Base-by-base conservation (phyloP, 2,888 invertebrate species). In the Leptinotarsa juncta region DNA sequence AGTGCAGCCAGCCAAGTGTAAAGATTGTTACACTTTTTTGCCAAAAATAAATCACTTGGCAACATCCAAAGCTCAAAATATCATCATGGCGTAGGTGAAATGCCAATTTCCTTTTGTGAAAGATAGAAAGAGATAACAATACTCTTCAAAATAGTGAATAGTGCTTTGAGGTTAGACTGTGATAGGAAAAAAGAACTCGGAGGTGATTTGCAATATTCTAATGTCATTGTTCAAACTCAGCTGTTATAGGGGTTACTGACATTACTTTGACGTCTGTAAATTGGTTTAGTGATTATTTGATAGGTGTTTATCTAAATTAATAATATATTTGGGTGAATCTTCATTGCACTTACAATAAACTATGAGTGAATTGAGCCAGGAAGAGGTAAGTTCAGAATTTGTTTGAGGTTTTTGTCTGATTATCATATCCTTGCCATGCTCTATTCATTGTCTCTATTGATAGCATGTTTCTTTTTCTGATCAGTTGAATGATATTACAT, bases 351-450 rank as follows among this genome's bases (percentile, higher is more conserved):
- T 57, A 15, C 23, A 26, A 69, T 62, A 72, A 79, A 87, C 83
- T 77, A 95, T 95, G 95, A 94, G 94, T 89, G 96, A 96, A 91
- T 90, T 96, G 83, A 94, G 93, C 86, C 95, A 94, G 88, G 96
- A 96, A 89, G 96, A 96, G 94, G 96, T 95, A 90, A 92, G 93
- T 90, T 75, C 87, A 87, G 87, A 87, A 67, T 65, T 51, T 48
- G 50, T 60, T 69, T 66, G 3, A 20, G 10, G 48, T 26, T 57
- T 20, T 23, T 50, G 50, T 60, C 32, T 49, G 67, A 57, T 57
- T 50, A 65, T 48, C 26, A 20, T 32, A 62, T 50, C 42, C 18
- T 67, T 18, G 12, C 49, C 49, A 57, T 69, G 62, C 62, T 60
- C 48, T 16, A 50, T 42, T 57, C 69, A 69, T 69, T 69, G 69